Evolutionary conservation across 2,797 vertebrate species (phyloP).

Genomic region (Sandelia bainsii): DNA sequence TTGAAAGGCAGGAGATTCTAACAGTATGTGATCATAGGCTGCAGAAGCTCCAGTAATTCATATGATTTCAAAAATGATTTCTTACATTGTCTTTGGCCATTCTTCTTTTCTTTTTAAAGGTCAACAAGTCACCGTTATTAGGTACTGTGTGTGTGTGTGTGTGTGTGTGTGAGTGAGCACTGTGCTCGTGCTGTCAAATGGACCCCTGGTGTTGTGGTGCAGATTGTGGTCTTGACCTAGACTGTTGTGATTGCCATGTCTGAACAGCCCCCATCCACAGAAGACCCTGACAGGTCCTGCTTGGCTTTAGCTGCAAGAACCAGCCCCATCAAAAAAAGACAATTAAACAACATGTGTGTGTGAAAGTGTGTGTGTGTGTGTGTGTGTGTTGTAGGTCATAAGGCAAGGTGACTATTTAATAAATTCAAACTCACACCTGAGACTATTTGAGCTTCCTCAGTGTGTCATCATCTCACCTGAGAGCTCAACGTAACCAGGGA

Average conservation of each 20-base stretch:
- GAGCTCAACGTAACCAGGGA: conserved; percentile 50
- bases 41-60: conserved; percentile 9
- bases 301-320: conserved; percentile 27
- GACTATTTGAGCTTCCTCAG: conserved; percentile 49
- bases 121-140: conserved; percentile 54
- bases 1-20: conserved; percentile 11
- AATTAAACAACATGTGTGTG: conserved; percentile 50
- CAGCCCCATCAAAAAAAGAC: conserved; percentile 14
- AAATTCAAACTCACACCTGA: conserved; percentile 52
- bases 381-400: conserved; percentile 32
- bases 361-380: background rate
- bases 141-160: background rate
- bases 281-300: conserved; percentile 51
- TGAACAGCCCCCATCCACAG: conserved; percentile 53
- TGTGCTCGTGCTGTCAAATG: conserved; percentile 40
- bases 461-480: conserved; percentile 64
- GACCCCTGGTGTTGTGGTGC: conserved; percentile 52
- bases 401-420: conserved; percentile 67
- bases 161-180: conserved; percentile 19
- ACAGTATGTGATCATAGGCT: conserved; percentile 11
- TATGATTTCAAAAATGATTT: conserved; percentile 50
- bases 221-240: conserved; percentile 71
- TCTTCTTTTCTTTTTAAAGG: conserved; percentile 56
- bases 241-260: conserved; percentile 61
- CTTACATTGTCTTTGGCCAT: conserved; percentile 31